phyloP scores from a whole-genome alignment of 2,113 vertebrate genomes.

The Microcebus jonahi region DNA sequence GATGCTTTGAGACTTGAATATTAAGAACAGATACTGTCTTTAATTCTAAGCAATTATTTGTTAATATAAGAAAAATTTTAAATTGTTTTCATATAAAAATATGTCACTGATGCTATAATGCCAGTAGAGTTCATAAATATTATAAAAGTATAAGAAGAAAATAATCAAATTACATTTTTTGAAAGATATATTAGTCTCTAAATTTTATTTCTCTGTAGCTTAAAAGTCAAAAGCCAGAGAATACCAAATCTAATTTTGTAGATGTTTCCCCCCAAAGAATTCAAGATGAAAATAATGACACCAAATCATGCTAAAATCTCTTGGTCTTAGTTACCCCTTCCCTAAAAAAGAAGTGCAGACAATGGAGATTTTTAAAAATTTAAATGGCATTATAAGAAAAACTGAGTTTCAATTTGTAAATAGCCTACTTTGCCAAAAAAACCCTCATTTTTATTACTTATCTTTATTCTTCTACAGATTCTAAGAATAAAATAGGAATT shows the following conservation, averaged over 20 bases:
- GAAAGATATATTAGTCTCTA: background rate
- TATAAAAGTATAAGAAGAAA: slow-evolving; percentile 29
- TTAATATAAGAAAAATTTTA: slow-evolving; percentile 8
- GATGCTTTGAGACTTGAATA: background rate
- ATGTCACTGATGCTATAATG: background rate
- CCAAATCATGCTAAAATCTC: background rate
- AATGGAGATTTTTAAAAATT: background rate
- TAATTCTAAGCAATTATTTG: slow-evolving; percentile 34
- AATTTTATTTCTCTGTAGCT: slow-evolving; percentile 6
- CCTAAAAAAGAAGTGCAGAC: background rate
- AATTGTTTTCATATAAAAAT: slow-evolving; percentile 7
- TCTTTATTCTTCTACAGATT: slow-evolving; percentile 2
- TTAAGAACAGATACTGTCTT: background rate
- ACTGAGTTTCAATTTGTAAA: slow-evolving; percentile 40
- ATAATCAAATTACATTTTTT: slow-evolving; percentile 30
- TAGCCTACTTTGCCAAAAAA: background rate
- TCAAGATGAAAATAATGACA: background rate
- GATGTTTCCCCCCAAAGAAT: background rate
- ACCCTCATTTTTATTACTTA: background rate
- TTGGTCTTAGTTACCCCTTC: background rate
- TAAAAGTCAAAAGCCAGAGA: slow-evolving; percentile 39
- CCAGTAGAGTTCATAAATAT: background rate
- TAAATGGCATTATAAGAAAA: slow-evolving; percentile 19
- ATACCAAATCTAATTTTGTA: background rate
- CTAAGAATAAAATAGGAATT: slow-evolving; percentile 25